Evolutionary conservation across 2,113 vertebrate species (phyloP).

Genomic region (Calidris pugnax): DNA sequence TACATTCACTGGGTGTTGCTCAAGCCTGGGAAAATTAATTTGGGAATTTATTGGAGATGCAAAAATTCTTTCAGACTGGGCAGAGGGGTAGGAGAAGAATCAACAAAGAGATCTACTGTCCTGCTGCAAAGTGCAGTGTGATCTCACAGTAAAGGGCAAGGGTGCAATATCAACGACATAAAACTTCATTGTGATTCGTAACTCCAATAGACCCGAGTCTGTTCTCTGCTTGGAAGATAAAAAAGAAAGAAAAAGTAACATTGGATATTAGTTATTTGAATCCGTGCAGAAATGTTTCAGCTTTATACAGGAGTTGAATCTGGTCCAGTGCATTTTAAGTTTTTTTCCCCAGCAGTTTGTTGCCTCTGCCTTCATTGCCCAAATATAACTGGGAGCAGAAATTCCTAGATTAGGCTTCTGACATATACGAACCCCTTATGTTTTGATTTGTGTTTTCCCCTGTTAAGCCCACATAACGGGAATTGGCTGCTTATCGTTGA

Average conservation of each 20-base stretch:
- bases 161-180: neutral
- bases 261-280: neutral
- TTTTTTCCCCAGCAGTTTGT: neutral
- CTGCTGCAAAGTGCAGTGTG: neutral
- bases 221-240: neutral
- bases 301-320: neutral
- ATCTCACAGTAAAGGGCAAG: neutral
- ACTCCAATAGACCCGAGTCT: neutral
- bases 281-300: neutral
- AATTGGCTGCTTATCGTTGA: neutral
- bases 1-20: neutral
- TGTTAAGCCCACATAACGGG: neutral
- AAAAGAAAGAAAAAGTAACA: neutral
- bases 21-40: neutral
- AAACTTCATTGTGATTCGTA: neutral
- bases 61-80: neutral
- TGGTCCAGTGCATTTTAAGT: too few relatives aligned
- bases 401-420: neutral
- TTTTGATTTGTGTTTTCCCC: neutral
- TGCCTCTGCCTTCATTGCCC: neutral
- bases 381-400: neutral
- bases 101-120: neutral
- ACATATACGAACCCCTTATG: neutral
- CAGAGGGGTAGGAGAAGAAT: rapidly evolving
- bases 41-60: neutral